Base-by-base conservation (phyloP, 1,140 invertebrate genomes). In the Drosophila nigrodunni region DNA sequence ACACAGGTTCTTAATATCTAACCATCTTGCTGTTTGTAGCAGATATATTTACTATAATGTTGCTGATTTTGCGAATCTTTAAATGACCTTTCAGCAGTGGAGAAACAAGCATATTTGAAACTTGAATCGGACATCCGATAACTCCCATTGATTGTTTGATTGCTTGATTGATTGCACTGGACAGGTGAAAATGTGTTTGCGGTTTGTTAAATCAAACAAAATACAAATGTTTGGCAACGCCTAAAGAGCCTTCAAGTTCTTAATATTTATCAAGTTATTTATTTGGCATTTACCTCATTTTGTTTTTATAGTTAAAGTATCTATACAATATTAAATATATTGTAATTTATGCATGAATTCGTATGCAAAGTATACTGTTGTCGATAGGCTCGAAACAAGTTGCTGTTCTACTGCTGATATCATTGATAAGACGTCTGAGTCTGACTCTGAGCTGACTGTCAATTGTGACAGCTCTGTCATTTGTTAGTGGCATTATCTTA, bases 81-180 rank as follows among this genome's bases (percentile, higher is more conserved):
- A 39, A 49, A 44, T 49, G 68, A 75, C 73, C 73, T 75, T 75
- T 60, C 37, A 25, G 47, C 54, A 43, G 7, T n/a, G 8, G 13
- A 21, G 8, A 25, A 21, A 57, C 43, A 68, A 39, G 13, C 39
- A 21, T n/a, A 46, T 61, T 66, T 25, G 47, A 21, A 54, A 50
- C 44, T 65, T 65, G 44, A 43, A 21, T 41, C 39, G 57, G 57
- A 43, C 37, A 70, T 74, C 47, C 60, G 64, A 66, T 11, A 25
- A 59, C 7, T 66, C 41, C 35, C 15, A 21, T 39, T 25, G 54
- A 57, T 57, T 57, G 37, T 49, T 64, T 65, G 58, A 59, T 18
- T 64, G 3, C 59, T 87, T 79, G 82, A 87, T 87, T 87, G 76
- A 86, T 87, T 82, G 79, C 74, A 81, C 61, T 52, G 64, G 35